Base-by-base conservation (phyloP, 2,797 vertebrate species). In the Carapus acus region DNA sequence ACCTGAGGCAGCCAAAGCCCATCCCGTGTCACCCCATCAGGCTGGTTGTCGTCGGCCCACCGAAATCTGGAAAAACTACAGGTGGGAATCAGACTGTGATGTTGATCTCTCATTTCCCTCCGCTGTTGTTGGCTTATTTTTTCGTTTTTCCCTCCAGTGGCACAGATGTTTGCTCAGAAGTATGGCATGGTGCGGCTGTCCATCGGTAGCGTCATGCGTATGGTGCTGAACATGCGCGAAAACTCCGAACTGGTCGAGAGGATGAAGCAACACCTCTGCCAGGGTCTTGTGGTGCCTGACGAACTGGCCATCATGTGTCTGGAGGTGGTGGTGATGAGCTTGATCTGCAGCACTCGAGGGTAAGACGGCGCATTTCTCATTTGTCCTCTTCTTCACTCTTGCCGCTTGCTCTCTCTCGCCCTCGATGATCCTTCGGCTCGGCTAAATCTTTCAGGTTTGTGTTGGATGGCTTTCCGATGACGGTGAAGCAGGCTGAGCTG, bases 31-130 rank as follows among this genome's bases (percentile, higher is more conserved):
- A 92, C 38, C 91, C 94, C 49, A 52, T 98, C 57, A 92, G 84
- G 85, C 78, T 98, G 52, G 89, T 88, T 42, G 60, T 98, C 12
- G 79, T 89, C 45, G 96, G 96, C 50, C 92, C 92, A 62, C 92
- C 94, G 46, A 97, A 95, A 83, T 95, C 94, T 63, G 96, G 96
- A 50, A 98, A 96, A 85, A 96, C 90, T 38, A 92, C 93, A 70
- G 84, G 96, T 98, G 59, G 61, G 59, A 43, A 16, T 43, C 16
- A 27, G 24, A n/a, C n/a, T n/a, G n/a, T n/a, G n/a, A n/a, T n/a
- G n/a, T n/a, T n/a, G n/a, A n/a, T n/a, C n/a, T n/a, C n/a, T n/a
- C n/a, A n/a, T n/a, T n/a, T n/a, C n/a, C n/a, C n/a, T n/a, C n/a
- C n/a, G n/a, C 31, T 33, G 3, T 33, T 13, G 9, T 8, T 27